phyloP scores from a whole-genome alignment of 2,113 vertebrate genomes.

The Tretioscincus oriximinensis region DNA sequence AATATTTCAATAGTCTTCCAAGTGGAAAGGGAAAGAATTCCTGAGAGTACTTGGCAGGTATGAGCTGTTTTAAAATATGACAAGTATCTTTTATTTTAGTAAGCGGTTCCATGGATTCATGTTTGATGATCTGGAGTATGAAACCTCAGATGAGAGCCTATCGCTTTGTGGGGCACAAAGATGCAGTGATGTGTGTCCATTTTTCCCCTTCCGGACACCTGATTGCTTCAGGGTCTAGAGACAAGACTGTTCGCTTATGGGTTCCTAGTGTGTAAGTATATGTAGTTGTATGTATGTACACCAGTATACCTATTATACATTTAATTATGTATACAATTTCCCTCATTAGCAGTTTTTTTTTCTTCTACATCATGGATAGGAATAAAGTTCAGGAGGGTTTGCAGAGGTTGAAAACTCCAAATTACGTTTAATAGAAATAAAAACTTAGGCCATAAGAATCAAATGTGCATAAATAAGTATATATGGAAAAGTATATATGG shows the following conservation, averaged over 20 bases:
- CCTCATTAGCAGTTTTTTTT: not conserved
- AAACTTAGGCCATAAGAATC: no score
- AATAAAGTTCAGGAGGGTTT: no score
- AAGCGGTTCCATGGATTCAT: slow-evolving; percentile 91
- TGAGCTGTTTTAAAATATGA: not conserved
- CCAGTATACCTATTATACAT: not conserved
- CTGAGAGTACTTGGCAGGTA: not conserved
- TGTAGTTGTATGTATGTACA: not conserved
- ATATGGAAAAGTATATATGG: no score
- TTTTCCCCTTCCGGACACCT: slow-evolving; percentile 95
- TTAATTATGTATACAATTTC: slow-evolving; percentile 4
- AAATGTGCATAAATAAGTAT: no score
- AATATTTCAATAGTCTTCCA: not conserved
- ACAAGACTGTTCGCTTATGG: slow-evolving; percentile 96
- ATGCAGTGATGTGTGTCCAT: slow-evolving; percentile 85
- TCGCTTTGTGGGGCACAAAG: slow-evolving; percentile 92
- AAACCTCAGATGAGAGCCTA: slow-evolving; percentile 90
- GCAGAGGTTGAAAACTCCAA: no score
- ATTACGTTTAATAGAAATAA: no score
- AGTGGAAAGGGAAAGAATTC: not conserved
- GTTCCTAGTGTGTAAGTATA: slow-evolving; percentile 88
- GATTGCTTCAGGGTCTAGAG: slow-evolving; percentile 90
- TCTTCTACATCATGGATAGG: no score
- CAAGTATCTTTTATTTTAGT: slow-evolving; percentile 65
- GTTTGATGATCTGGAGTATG: slow-evolving; percentile 95